Evolutionary conservation across 2,113 vertebrate species (phyloP).

Genomic region (Hyla sarda): DNA sequence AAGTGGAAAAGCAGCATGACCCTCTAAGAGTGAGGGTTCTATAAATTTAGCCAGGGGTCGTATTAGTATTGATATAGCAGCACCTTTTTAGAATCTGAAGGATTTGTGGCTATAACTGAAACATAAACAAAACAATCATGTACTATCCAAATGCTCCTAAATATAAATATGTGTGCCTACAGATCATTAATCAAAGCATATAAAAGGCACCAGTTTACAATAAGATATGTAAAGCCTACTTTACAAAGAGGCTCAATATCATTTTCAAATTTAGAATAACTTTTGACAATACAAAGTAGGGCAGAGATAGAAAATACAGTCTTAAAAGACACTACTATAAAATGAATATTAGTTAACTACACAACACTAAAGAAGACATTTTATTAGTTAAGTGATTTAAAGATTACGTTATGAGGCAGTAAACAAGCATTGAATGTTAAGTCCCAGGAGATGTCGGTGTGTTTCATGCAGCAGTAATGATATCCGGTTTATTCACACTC

Average conservation of each 20-base stretch:
- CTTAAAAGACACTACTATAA: neutral
- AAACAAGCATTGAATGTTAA: neutral
- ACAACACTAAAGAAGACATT: neutral
- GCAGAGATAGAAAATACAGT: neutral
- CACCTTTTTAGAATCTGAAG: too few relatives aligned
- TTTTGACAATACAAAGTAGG: neutral
- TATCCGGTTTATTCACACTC: slow-evolving; percentile 51
- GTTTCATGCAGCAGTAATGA: slow-evolving; percentile 40
- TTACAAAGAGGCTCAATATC: neutral
- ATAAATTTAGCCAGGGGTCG: too few relatives aligned
- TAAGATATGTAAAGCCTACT: too few relatives aligned
- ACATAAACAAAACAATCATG: too few relatives aligned
- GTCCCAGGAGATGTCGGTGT: slow-evolving; percentile 2
- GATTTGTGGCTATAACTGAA: too few relatives aligned
- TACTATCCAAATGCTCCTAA: too few relatives aligned
- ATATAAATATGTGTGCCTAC: too few relatives aligned
- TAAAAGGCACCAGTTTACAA: too few relatives aligned
- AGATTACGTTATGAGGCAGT: neutral
- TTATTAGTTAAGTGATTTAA: neutral
- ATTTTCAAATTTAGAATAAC: neutral
- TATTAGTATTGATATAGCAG: too few relatives aligned
- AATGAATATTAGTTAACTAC: neutral
- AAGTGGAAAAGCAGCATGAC: too few relatives aligned
- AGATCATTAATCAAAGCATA: too few relatives aligned
- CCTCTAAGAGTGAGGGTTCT: too few relatives aligned